Evolutionary conservation across 2,888 invertebrate genomes (phyloP), one percentile per base, ranked within the genome.

Genomic region (Heteromurus nitidus): DNA sequence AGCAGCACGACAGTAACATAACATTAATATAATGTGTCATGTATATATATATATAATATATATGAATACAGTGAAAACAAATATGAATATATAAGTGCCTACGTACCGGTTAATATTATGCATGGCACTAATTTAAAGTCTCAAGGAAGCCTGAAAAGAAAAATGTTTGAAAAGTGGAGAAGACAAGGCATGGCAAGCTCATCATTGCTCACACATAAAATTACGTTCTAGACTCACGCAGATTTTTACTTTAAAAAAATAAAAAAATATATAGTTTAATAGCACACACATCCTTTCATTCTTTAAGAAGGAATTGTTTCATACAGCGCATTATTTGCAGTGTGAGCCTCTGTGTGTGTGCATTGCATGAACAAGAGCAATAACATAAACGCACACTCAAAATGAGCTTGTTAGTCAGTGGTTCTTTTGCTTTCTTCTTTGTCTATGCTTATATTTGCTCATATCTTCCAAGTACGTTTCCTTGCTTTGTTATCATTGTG

Each of bases 281-380:
- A 60, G 76, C 58, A 77, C 76, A 77, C 76, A 50, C 69, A 77
- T 77, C 76, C 76, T 77, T 77, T 77, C 76, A 77, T 77, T 77
- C 75, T 75, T 75, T 58, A 75, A 64, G 31, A 31, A 65, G 36
- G 58, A 67, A 67, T 67, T 75, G 55, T 75, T 75, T 68, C 53
- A 26, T 16, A 18, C 20, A 31, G 5, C 5, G 31, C 42, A 62
- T 73, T 73, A 53, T 64, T 42, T 65, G 50, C 18, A 50, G 18
- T 64, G 20, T 9, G n/a, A n/a, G n/a, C n/a, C n/a, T n/a, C n/a
- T n/a, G n/a, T n/a, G n/a, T n/a, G n/a, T n/a, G n/a, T n/a, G n/a
- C n/a, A n/a, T n/a, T n/a, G 36, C 31, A 64, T 64, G 62, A 18
- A 36, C 36, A 2, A 20, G 20, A 28, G 20, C 36, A 30, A 64